Base-by-base conservation (phyloP, 2,888 invertebrate genomes). In the Bruchidius siliquastri region DNA sequence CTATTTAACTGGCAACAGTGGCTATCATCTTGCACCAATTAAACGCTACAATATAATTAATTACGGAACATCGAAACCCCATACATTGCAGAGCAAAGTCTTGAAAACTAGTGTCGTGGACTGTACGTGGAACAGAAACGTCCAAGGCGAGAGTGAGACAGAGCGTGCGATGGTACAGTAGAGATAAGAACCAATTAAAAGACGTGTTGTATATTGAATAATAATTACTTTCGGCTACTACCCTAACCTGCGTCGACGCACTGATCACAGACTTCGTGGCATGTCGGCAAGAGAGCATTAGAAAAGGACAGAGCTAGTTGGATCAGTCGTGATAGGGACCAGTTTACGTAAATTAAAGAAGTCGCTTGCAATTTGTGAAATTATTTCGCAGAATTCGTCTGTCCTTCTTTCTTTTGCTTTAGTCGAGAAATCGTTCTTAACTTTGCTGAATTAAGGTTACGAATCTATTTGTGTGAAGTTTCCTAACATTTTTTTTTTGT, bases 101-200 rank as follows among this genome's bases (percentile, higher is more conserved):
- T n/a, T 32, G 13, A 3, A 22, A 22, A 22, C 21, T 13, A 0
- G 20, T 4, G 8, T 1, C 71, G 73, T 21, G 72, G 77, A 76
- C 76, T 78, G 77, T 79, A 79, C 77, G 76, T 74, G 76, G 76
- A 76, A 75, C 75, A 77, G 76, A 75, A 69, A 74, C 73, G 72
- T 70, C 70, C 26, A 72, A 30, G 4, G 26, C 30, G 71, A 71
- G 71, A 76, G 71, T 72, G 78, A 78, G 77, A 79, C 74, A 75
- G 76, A 77, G 76, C 78, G 76, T 79, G 72, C 72, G 74, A 74
- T 76, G 76, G 73, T 73, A 72, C 74, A 75, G 77, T 77, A 77
- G 79, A 84, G 85, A 86, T 86, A 86, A 85, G 84, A 84, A 85
- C 86, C 86, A 87, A 87, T 87, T 87, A 87, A 87, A 86, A 86